Evolutionary conservation across 1,140 invertebrate species (phyloP), one percentile per base, ranked within the genome.

Genomic region (Seison nebaliae): DNA sequence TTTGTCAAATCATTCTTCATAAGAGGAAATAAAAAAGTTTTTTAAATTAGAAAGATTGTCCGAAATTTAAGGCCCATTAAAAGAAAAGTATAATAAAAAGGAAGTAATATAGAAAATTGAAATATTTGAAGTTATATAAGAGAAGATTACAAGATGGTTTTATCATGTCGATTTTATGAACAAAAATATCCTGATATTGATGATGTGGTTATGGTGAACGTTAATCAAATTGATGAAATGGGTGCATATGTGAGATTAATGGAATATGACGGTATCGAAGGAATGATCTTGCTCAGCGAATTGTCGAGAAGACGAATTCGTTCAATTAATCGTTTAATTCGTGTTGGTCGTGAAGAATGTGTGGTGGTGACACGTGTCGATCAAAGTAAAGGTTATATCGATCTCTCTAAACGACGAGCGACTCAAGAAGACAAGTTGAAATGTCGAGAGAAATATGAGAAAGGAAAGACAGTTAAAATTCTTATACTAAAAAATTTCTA

Each of bases 321-420:
- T 44, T 96, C 88, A 26, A 94, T 98, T 46, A 98, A 96, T 62
- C 98, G 96, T 69, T 66, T 98, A 36, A 94, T 98, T 55, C 69
- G 86, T 47, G 83, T 98, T 30, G 91, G 88, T 21, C 77, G 93
- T 64, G 93, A 76, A 42, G 91, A 98, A 63, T 88, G 86, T 40
- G 88, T 96, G 21, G 84, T 96, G 32, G 91, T 98, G 23, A 96
- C 98, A 56, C 70, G 91, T 64, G 91, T 98, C 6, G 88, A 98
- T 53, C 88, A 91, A 68, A 83, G 94, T 48, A 96, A 96, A 70
- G 88, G 79, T 79, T 98, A 96, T 52, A 98, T 98, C 58, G 91
- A 98, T 71, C 68, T 98, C 44, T 94, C 86, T 38, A 98, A 98
- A 65, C 69, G 88, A 59, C 70, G 91, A 64, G 91, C 96, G 1